phyloP scores from a whole-genome alignment of 2,797 vertebrate genomes.

The Philypnodon macrostomus region DNA sequence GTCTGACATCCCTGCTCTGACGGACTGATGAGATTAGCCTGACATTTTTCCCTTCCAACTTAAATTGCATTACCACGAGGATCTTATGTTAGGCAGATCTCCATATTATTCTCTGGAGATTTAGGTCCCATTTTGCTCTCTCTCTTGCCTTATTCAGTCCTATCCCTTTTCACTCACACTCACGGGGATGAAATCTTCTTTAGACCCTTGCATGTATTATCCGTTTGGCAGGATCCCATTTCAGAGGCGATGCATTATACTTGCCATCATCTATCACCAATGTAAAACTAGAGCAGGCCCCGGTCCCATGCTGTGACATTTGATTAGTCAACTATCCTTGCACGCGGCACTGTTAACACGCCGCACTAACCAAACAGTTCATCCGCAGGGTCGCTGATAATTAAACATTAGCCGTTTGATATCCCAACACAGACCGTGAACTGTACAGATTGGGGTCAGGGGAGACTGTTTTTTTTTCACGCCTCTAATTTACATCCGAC shows the following conservation, averaged over 20 bases:
- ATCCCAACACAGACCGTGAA: constrained; percentile 64
- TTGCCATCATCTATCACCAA: constrained; percentile 26
- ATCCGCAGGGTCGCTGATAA: constrained; percentile 67
- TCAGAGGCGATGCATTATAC: constrained; percentile 28
- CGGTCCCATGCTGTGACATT: constrained; percentile 60
- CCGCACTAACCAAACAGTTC: constrained; percentile 55
- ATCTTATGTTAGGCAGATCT: constrained; percentile 75
- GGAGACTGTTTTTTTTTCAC: constrained; percentile 46
- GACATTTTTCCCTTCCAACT: constrained; percentile 75
- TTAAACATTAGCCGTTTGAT: constrained; percentile 66
- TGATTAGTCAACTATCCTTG: constrained; percentile 62
- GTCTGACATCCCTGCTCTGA: constrained; percentile 81
- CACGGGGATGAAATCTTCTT: constrained; percentile 61
- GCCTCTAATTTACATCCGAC: constrained; percentile 65
- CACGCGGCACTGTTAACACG: constrained; percentile 46
- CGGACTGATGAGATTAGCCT: constrained; percentile 82
- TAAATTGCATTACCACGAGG: constrained; percentile 77
- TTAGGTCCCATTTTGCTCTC: constrained; percentile 64
- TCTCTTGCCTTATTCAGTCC: constrained; percentile 41
- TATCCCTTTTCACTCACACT: constrained; percentile 42
- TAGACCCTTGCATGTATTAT: constrained; percentile 57
- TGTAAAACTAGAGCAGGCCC: constrained; percentile 26
- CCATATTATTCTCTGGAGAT: constrained; percentile 69
- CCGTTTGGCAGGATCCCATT: constrained; percentile 48
- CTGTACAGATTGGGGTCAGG: constrained; percentile 64